A percentile compares a stretch with the other conserved stretches of the same genome.
Evolutionary conservation across 2,113 vertebrate species (phyloP).

Genomic region (Diadophis punctatus): DNA sequence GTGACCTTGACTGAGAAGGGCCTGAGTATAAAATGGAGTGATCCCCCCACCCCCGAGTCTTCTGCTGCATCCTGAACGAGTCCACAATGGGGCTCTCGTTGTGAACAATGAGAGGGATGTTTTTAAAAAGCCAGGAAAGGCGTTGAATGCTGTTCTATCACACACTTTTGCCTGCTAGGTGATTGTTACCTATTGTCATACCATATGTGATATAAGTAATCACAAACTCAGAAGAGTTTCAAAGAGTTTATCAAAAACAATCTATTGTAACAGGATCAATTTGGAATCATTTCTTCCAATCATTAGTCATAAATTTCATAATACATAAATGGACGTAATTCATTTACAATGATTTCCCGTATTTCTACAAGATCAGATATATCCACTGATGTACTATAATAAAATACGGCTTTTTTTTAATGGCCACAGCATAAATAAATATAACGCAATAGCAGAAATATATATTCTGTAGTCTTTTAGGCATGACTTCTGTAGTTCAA

Average conservation of each 20-base stretch:
- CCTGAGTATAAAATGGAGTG: not conserved
- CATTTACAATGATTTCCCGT: not conserved
- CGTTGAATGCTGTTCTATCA: not conserved
- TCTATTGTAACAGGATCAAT: too few relatives aligned
- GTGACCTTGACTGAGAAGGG: not conserved
- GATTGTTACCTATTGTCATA: not conserved
- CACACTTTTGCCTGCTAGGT: not conserved
- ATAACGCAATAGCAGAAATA: not conserved
- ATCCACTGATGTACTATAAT: not conserved
- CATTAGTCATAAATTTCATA: not conserved
- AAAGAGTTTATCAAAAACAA: too few relatives aligned
- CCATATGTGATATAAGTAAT: too few relatives aligned
- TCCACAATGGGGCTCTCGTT: not conserved
- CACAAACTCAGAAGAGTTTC: too few relatives aligned
- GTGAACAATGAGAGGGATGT: not conserved
- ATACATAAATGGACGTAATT: not conserved
- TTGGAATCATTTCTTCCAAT: not conserved
- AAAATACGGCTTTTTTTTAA: not conserved
- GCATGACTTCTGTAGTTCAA: not conserved
- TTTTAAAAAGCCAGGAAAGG: not conserved
- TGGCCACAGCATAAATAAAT: not conserved
- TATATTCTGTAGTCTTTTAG: not conserved
- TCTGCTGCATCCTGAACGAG: not conserved
- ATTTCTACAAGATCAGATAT: not conserved
- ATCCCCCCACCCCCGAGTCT: not conserved